A percentile compares a stretch with the other conserved stretches of the same genome.
Conservation (phyloP, 2,888 invertebrate species). For the Cephalotes varians region DNA sequence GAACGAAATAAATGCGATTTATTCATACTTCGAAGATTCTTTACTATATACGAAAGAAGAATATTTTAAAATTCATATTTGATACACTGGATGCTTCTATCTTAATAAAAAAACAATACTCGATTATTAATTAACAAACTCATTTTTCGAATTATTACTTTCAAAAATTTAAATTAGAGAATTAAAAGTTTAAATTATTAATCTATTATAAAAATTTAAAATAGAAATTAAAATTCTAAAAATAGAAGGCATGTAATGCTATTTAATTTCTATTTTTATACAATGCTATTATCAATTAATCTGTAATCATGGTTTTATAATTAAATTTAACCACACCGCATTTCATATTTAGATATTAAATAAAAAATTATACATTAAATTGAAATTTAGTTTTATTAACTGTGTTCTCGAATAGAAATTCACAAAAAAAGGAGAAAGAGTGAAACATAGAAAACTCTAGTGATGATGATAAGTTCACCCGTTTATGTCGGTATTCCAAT, state of each 20-base stretch:
- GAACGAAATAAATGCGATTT: slow-evolving; percentile 29
- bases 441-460: background rate
- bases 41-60: background rate
- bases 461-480: background rate
- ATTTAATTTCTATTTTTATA: too few relatives aligned
- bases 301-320: background rate
- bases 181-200: too few relatives aligned
- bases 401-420: background rate
- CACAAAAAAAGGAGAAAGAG: background rate
- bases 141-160: background rate
- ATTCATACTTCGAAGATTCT: slow-evolving; percentile 2
- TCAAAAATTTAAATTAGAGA: background rate
- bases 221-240: background rate
- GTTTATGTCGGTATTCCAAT: slow-evolving; percentile 11
- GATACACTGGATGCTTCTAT: too few relatives aligned
- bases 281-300: background rate
- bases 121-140: too few relatives aligned
- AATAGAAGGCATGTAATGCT: too few relatives aligned
- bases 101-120: background rate
- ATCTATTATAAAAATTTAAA: too few relatives aligned
- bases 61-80: background rate
- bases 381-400: background rate
- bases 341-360: background rate
- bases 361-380: background rate
- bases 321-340: background rate